Conservation (phyloP, 92 coral and sea anemone species). For the Palythoa heliodiscus region DNA sequence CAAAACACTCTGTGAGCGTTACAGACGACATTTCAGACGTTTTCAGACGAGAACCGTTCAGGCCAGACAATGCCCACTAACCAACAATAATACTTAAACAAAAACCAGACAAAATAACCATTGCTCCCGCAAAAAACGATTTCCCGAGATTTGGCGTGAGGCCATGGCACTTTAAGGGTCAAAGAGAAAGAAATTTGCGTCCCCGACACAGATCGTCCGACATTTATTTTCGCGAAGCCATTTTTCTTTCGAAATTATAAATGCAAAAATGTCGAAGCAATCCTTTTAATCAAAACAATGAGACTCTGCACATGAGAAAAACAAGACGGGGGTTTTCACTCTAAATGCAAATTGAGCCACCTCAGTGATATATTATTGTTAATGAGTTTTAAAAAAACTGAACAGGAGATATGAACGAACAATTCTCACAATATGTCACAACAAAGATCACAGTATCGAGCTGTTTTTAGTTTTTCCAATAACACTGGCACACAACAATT, state of each 20-base stretch:
- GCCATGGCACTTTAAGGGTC: slow-evolving; percentile 50
- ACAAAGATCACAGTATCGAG: slow-evolving; percentile 30
- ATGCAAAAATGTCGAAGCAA: slow-evolving; percentile 67
- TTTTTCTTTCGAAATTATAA: slow-evolving; percentile 53
- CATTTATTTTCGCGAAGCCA: slow-evolving; percentile 9
- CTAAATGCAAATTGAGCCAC: slow-evolving; percentile 67
- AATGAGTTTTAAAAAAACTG: slow-evolving; percentile 20
- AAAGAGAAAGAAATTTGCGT: slow-evolving; percentile 17
- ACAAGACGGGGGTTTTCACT: slow-evolving; percentile 64
- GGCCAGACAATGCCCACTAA: slow-evolving; percentile 98
- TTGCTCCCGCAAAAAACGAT: slow-evolving; percentile 70
- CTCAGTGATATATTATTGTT: slow-evolving; percentile 36
- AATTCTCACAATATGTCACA: slow-evolving; percentile 11
- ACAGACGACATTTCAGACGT: slow-evolving; percentile 96
- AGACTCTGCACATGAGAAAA: slow-evolving; percentile 53
- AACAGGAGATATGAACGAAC: neutral
- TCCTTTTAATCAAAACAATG: slow-evolving; percentile 65
- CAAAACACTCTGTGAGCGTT: slow-evolving; percentile 65
- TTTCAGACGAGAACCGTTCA: slow-evolving; percentile 90
- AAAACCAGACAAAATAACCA: slow-evolving; percentile 97
- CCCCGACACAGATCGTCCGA: neutral
- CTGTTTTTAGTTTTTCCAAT: slow-evolving; percentile 11
- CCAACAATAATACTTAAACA: slow-evolving; percentile 99
- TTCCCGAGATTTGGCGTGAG: slow-evolving; percentile 69
- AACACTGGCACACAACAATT: slow-evolving; percentile 23